Conservation (phyloP, 2,113 vertebrate genomes). For the Aviceda subcristata region DNA sequence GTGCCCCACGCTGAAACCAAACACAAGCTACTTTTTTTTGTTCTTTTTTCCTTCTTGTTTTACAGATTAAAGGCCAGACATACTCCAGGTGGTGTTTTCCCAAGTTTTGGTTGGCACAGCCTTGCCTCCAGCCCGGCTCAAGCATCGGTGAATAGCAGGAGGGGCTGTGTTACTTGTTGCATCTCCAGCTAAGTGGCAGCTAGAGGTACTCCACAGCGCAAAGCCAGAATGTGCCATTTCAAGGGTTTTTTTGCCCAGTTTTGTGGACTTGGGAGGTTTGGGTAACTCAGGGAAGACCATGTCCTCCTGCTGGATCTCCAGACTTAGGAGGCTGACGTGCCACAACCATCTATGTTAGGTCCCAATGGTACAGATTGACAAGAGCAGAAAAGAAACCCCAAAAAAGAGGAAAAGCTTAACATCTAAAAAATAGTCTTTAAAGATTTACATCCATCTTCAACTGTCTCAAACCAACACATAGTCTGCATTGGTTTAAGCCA, state of each 20-base stretch:
- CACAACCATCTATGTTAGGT: fast-evolving
- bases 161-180: fast-evolving
- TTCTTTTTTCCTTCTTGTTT: background rate
- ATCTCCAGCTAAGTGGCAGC: background rate
- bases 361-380: background rate
- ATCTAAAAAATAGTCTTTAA: constrained; percentile 53
- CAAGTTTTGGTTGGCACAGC: background rate
- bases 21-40: background rate
- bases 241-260: background rate
- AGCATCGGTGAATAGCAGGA: too few relatives aligned
- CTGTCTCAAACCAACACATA: constrained; percentile 15
- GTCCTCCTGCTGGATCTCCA: background rate
- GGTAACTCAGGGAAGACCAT: background rate
- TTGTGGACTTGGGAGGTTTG: background rate
- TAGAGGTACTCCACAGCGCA: background rate
- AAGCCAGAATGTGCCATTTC: background rate
- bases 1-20: background rate
- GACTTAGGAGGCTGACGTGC: background rate
- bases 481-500: constrained; percentile 27
- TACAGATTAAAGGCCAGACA: background rate
- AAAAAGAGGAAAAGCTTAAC: constrained; percentile 33
- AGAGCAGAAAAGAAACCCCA: constrained; percentile 24
- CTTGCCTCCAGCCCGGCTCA: background rate
- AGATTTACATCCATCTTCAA: constrained; percentile 47
- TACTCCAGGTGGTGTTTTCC: background rate